Base-by-base conservation (phyloP, 2,797 vertebrate species). In the Tadarida brasiliensis region DNA sequence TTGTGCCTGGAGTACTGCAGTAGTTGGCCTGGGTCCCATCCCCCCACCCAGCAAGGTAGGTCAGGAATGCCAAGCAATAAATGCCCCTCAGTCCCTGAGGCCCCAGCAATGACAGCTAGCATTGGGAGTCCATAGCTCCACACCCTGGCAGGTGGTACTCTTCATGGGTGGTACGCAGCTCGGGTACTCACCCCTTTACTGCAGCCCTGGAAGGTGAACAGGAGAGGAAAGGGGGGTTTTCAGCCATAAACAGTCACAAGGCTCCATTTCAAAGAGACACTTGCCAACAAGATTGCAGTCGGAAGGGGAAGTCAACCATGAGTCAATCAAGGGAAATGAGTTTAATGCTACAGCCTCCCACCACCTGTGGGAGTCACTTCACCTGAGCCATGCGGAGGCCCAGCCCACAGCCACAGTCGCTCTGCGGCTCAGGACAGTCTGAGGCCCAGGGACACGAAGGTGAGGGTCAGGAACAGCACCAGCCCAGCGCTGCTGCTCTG, bases 401-500 rank as follows among this genome's bases (percentile, higher is more conserved):
- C 35, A 2, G 10, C 30, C 20, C 5, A 11, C 1, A 54, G 51
- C 16, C 51, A 44, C 51, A 15, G 51, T 54, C 39, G 51, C 59
- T 2, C 12, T 1, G 20, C 1, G 15, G 54, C 71, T 82, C 63
- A 92, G 1, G 2, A 24, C 56, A 49, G 54, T 10, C 73, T 1
- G 49, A 54, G 83, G 86, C 44, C 77, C 35, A 2, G 6, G 3
- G 3, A 11, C 3, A 0, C 26, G 1, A 81, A 44, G 5, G 17
- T 20, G 17, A 88, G 67, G 0, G 20, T 7, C 59, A 59, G 30
- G 35, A 80, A 7, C n/a, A 61, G 0, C 2, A 16, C 5, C 22
- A 26, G 71, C 26, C 33, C 3, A 0, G 11, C 3, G 0, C 33
- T 0, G 11, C 67, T 2, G 3, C 2, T 0, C 3, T 14, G 11